Evolutionary conservation across 2,113 vertebrate species (phyloP).

Genomic region (Cheilinus undulatus): DNA sequence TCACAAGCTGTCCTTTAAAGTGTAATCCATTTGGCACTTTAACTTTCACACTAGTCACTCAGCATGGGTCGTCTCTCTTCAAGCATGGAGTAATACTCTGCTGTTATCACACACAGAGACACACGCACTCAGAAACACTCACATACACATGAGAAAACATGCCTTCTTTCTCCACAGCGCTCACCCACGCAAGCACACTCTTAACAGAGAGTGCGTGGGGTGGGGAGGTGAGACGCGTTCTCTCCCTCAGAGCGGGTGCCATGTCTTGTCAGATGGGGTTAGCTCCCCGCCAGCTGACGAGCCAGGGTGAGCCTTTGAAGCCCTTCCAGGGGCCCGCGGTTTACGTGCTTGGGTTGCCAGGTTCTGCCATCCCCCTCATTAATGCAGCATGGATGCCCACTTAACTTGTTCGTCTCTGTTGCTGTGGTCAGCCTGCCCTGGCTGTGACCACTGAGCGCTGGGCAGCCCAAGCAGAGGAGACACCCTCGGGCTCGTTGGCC

Average conservation of each 20-base stretch:
- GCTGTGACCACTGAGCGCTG: conserved; percentile 33
- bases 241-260: conserved; percentile 63
- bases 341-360: conserved; percentile 75
- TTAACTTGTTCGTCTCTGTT: conserved; percentile 58
- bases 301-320: conserved; percentile 74
- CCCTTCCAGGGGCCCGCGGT: conserved; percentile 63
- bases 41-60: conserved; percentile 45
- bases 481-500: neutral
- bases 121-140: conserved; percentile 26
- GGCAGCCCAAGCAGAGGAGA: conserved; percentile 46
- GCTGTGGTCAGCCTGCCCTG: conserved; percentile 43
- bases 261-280: conserved; percentile 79
- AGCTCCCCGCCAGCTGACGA: conserved; percentile 63
- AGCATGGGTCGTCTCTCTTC: conserved; percentile 21
- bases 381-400: conserved; percentile 73
- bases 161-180: conserved; percentile 1
- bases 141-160: conserved; percentile 43
- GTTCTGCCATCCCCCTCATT: conserved; percentile 73
- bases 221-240: conserved; percentile 46
- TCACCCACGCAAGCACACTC: neutral
- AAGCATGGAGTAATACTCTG: conserved; percentile 11
- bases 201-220: neutral
- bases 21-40: conserved; percentile 31
- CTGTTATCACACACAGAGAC: conserved; percentile 15
- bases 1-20: neutral